Evolutionary conservation across 2,888 invertebrate species (phyloP).

Genomic region (Heteromyza rotundicornis): DNA sequence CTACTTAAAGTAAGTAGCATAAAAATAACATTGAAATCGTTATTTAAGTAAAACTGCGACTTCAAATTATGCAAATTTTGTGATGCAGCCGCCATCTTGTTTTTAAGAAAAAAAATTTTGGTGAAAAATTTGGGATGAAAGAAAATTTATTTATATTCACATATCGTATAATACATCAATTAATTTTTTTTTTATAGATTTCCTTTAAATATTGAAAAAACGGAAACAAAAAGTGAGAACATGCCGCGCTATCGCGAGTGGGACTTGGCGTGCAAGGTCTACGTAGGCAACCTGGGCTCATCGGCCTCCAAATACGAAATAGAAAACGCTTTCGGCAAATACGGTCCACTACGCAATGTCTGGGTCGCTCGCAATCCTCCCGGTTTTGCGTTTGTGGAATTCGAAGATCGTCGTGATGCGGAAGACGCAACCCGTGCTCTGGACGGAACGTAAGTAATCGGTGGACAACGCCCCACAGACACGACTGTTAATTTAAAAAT

Average conservation of each 20-base stretch:
- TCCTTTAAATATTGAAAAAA: no score
- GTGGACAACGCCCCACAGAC: neutral
- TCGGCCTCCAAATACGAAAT: conserved; percentile 86
- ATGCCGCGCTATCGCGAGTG: conserved; percentile 71
- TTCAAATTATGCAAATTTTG: no score
- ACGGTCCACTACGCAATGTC: conserved; percentile 84
- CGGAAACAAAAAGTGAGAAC: conserved; percentile 21
- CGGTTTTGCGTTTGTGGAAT: conserved; percentile 87
- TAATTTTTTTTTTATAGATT: no score
- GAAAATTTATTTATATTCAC: no score
- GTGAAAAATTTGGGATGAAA: conserved; percentile 25
- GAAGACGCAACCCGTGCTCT: conserved; percentile 82
- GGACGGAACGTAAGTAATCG: conserved; percentile 83
- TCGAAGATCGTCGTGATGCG: conserved; percentile 84
- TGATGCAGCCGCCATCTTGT: no score
- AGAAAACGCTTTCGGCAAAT: conserved; percentile 83
- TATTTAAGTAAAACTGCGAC: no score
- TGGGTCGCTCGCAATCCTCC: conserved; percentile 93
- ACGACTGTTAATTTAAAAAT: neutral
- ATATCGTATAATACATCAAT: no score
- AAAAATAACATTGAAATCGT: no score
- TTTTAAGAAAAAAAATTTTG: no score
- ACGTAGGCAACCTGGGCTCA: conserved; percentile 86
- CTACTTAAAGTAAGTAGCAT: no score
- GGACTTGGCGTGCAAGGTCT: conserved; percentile 86